Conservation (phyloP, 2,888 invertebrate species). For the Cryptus armator region DNA sequence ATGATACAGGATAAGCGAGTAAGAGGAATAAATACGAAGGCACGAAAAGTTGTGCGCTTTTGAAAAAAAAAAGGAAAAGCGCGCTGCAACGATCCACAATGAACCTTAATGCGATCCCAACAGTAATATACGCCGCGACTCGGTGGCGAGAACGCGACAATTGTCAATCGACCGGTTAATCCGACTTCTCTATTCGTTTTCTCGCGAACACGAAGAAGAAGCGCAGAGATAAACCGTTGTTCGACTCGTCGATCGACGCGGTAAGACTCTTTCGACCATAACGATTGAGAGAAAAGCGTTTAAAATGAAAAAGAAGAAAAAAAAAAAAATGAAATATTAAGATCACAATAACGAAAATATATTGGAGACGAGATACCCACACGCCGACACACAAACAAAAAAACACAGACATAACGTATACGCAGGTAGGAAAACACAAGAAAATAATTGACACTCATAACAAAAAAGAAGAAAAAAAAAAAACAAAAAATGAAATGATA, state of each 20-base stretch:
- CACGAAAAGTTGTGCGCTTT: conserved; percentile 44
- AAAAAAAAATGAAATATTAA: conserved; percentile 9
- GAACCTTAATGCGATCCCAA: conserved; percentile 65
- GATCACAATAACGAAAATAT: conserved; percentile 54
- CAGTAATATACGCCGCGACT: conserved; percentile 61
- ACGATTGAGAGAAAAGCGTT: conserved; percentile 76
- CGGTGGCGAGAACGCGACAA: conserved; percentile 31
- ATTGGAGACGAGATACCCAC: conserved; percentile 62
- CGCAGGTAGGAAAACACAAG: conserved; percentile 25
- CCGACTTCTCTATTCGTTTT: conserved; percentile 10
- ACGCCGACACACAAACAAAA: conserved; percentile 56
- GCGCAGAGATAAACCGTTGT: conserved; percentile 1
- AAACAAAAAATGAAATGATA: conserved; percentile 23
- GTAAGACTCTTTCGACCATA: conserved; percentile 77
- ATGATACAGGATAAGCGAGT: conserved; percentile 44
- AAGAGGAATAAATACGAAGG: conserved; percentile 43
- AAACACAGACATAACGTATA: conserved; percentile 27
- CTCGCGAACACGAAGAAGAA: conserved; percentile 16
- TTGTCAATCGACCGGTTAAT: conserved; percentile 4
- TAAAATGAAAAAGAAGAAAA: conserved; percentile 62
- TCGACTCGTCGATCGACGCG: conserved; percentile 69
- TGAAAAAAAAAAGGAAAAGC: conserved; percentile 1
- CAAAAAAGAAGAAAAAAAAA: background rate
- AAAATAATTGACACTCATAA: conserved; percentile 23
- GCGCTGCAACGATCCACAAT: conserved; percentile 50